Evolutionary conservation across 2,113 vertebrate genomes (phyloP).

Genomic region (Hemicordylus capensis): DNA sequence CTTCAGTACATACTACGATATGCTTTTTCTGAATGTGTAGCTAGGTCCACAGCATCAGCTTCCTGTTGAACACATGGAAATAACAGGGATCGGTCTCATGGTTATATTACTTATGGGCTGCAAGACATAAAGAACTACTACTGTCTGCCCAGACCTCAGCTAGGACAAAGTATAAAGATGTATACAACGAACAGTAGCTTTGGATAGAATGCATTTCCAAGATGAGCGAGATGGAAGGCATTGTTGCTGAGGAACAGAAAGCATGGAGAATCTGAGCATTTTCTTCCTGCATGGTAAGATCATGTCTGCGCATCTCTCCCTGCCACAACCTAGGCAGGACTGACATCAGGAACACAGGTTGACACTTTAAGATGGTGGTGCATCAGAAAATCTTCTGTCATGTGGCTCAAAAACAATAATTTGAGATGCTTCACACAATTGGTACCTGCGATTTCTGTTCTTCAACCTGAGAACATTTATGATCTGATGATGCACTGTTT

Average conservation of each 20-base stretch:
- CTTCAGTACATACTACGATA: no score
- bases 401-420: no score
- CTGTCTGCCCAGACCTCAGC: not conserved
- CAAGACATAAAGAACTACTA: not conserved
- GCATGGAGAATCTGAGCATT: not conserved
- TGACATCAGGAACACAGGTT: no score
- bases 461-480: no score
- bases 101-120: not conserved
- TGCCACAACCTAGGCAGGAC: not conserved
- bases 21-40: not conserved
- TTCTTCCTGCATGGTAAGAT: not conserved
- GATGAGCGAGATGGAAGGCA: not conserved
- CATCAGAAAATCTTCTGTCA: no score
- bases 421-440: no score
- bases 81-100: not conserved
- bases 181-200: not conserved
- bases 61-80: not conserved
- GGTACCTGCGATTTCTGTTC: no score
- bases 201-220: not conserved
- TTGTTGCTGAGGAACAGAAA: not conserved
- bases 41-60: not conserved
- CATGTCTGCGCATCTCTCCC: not conserved
- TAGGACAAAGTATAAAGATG: not conserved
- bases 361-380: no score
- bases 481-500: no score